Evolutionary conservation across 2,888 invertebrate species (phyloP), one percentile per base, ranked within the genome.

Genomic region (Dyspetes luteomarginatus): DNA sequence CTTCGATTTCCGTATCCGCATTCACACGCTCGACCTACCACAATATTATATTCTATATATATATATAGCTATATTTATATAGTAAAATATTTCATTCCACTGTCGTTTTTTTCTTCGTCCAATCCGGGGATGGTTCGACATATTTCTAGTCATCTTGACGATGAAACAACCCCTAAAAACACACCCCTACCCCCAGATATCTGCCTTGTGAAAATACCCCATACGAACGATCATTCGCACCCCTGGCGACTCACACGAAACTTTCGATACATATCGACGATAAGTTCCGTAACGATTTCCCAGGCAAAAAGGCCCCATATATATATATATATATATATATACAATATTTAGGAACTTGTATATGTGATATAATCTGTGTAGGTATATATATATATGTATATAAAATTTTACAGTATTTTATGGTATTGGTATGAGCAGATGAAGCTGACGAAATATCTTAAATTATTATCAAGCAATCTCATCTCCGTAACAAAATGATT

Each of bases 11-110:
- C 81, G 56, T 36, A 56, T 62, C 73, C 56, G 68, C 68, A 81
- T 73, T 81, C 81, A 81, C 81, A 81, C 81, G 81, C 77, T 81
- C 77, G 81, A 77, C 81, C 81, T 77, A 77, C 73, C 81, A 56
- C 77, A 81, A 81, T 73, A 77, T 72, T 62, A 45, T 36, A 50
- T 26, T 3, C 50, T n/a, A 30, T n/a, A 50, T 60, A 7, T 28
- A 65, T 52, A 30, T 45, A 45, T 43, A 22, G 22, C 41, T 28
- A 9, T n/a, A 15, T 24, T 12, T 52, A 56, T 19, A 56, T 41
- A 50, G 36, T 5, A 64, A 60, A 36, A 52, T 24, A 45, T n/a
- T 12, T 74, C 45, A 45, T 69, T 65, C 28, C 19, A 28, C 9
- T 30, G 15, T n/a, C 5, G 60, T 52, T 72, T 69, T 56, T 74